A percentile compares a stretch with the other conserved stretches of the same genome.
phyloP scores from a whole-genome alignment of 2,888 invertebrate species.

The Habrosyne pyritoides region DNA sequence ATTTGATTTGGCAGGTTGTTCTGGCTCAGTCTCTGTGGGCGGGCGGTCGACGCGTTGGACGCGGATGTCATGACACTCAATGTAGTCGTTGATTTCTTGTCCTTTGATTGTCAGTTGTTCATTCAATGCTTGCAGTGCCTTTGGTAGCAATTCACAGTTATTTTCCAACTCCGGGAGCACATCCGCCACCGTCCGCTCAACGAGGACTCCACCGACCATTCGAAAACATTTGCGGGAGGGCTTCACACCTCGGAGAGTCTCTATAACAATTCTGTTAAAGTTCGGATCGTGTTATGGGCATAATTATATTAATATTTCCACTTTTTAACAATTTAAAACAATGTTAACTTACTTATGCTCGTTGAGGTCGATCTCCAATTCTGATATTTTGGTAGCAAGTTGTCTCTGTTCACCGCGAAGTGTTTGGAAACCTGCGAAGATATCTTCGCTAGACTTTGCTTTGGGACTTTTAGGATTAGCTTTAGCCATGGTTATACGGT shows the following conservation, averaged over 20 bases:
- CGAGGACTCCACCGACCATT: conserved; percentile 96
- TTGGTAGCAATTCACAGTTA: conserved; percentile 91
- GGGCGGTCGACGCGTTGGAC: conserved; percentile 82
- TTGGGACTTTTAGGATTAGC: conserved; percentile 65
- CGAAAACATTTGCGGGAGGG: conserved; percentile 94
- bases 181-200: conserved; percentile 95
- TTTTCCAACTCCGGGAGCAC: conserved; percentile 92
- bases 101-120: conserved; percentile 94
- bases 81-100: conserved; percentile 94
- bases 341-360: conserved; percentile 93
- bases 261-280: conserved; percentile 93
- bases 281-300: neutral
- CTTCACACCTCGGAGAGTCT: conserved; percentile 94
- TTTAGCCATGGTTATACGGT: conserved; percentile 62
- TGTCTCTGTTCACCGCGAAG: conserved; percentile 94
- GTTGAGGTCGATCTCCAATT: conserved; percentile 96
- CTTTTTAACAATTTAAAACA: neutral
- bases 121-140: conserved; percentile 90
- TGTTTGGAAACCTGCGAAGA: conserved; percentile 93
- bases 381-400: conserved; percentile 93
- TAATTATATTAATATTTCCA: neutral
- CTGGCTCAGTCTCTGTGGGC: conserved; percentile 42
- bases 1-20: conserved; percentile 72
- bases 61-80: conserved; percentile 94
- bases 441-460: conserved; percentile 87